Conservation (phyloP, 2,113 vertebrate genomes). For the Meles meles region DNA sequence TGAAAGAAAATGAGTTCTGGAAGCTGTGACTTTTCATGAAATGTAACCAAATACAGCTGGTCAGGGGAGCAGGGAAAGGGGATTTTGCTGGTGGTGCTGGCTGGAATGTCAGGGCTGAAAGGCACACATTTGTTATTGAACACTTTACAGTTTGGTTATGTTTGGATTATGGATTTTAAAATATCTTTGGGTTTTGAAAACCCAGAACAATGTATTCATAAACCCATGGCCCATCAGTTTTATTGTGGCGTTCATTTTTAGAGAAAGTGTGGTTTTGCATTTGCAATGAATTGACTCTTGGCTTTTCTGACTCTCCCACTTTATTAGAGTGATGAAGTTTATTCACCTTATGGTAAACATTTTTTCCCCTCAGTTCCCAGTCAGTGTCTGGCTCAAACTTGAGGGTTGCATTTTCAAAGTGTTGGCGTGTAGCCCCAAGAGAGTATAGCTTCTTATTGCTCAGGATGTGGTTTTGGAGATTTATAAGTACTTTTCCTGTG, state of each 20-base stretch:
- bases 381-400: background rate
- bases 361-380: background rate
- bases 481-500: background rate
- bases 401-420: conserved; percentile 5
- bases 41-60: background rate
- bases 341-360: conserved; percentile 41
- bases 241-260: conserved; percentile 41
- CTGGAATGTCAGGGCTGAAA: background rate
- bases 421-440: background rate
- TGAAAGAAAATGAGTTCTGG: conserved; percentile 36
- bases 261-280: conserved; percentile 52
- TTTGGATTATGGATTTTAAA: conserved; percentile 61
- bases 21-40: conserved; percentile 44
- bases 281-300: conserved; percentile 58
- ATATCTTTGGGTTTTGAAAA: conserved; percentile 61
- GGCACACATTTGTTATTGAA: conserved; percentile 24
- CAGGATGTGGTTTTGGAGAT: background rate
- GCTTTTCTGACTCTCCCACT: conserved; percentile 65
- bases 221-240: conserved; percentile 47
- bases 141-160: conserved; percentile 55
- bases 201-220: conserved; percentile 63
- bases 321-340: conserved; percentile 44
- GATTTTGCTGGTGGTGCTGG: background rate
- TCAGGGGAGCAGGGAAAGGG: background rate
- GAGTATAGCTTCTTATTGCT: background rate